Conservation (phyloP, 2,797 vertebrate species). For the Takifugu rubripes region DNA sequence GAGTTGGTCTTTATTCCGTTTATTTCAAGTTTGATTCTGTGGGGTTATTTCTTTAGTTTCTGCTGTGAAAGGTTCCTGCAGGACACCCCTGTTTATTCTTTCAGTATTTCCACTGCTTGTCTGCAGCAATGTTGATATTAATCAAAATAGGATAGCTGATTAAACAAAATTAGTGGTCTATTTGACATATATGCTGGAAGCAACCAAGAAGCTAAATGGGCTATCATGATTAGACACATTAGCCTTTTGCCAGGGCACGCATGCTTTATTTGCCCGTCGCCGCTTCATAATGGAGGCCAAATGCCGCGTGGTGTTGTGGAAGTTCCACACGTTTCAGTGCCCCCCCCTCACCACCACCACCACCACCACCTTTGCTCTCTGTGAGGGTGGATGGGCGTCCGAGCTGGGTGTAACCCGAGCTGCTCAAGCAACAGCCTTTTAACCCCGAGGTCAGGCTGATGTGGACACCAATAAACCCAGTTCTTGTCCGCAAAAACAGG, state of each 20-base stretch:
- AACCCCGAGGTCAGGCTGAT: constrained; percentile 63
- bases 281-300: constrained; percentile 46
- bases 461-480: constrained; percentile 62
- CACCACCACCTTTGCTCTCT: constrained; percentile 16
- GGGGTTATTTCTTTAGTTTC: background rate
- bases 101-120: too few species aligned
- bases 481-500: constrained; percentile 21
- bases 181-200: too few species aligned
- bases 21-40: constrained; percentile 16
- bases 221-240: too few species aligned
- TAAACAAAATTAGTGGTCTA: too few species aligned
- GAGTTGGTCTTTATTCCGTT: constrained; percentile 18
- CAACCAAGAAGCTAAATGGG: too few species aligned
- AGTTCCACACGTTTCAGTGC: constrained; percentile 25
- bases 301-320: constrained; percentile 35
- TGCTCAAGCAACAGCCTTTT: constrained; percentile 55
- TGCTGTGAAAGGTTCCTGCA: background rate
- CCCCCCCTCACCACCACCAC: background rate
- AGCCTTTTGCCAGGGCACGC: too few species aligned
- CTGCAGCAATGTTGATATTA: too few species aligned
- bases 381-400: constrained; percentile 22
- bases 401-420: constrained; percentile 68
- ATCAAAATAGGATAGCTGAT: too few species aligned
- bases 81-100: too few species aligned
- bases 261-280: constrained; percentile 31